Base-by-base conservation (phyloP, 2,113 vertebrate genomes). In the Dermatemys mawii region DNA sequence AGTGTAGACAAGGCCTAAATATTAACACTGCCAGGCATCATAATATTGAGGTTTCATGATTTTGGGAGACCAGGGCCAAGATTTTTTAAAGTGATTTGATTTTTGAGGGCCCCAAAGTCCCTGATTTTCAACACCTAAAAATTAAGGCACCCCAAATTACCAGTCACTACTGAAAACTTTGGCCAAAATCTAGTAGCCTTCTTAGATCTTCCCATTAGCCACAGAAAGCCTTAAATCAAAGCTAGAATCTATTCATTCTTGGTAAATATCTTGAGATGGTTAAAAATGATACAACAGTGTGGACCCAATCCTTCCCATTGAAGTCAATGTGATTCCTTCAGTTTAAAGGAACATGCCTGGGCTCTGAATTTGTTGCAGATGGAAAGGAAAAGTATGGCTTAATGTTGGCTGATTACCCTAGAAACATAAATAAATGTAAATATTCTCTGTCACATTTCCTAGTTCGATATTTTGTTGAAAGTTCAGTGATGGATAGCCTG, bases 391-490 rank as follows among this genome's bases (percentile, higher is more conserved):
- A 14, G 2, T 0, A 0, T 41, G 21, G 29, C 70, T 91, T 79
- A 49, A 48, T 75, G 88, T 67, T 78, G 90, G 85, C 53, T n/a
- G 82, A 29, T 27, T 78, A 78, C 38, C 9, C 80, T 73, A 8
- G 81, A 41, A 94, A 93, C 87, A 92, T 49, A 29, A n/a, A 48
- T 53, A 51, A 81, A 87, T 1, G 1, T 54, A 4, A 92, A 54
- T 4, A 53, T 53, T 90, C 35, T 35, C 17, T 86, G 49, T 70
- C 80, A 78, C 12, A 1, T 29, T 92, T 93, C 84, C 27, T 82
- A 70, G 81, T 94, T 57, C 82, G 11, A 48, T 75, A 79, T 73
- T 80, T 75, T 60, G 38, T 12, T 87, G 83, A 88, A 60, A 70
- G 82, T 87, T 95, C 27, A 54, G 55, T 22, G 51, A 75, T 44